Evolutionary conservation across 2,888 invertebrate species (phyloP).

Genomic region (Diaphora mendica): DNA sequence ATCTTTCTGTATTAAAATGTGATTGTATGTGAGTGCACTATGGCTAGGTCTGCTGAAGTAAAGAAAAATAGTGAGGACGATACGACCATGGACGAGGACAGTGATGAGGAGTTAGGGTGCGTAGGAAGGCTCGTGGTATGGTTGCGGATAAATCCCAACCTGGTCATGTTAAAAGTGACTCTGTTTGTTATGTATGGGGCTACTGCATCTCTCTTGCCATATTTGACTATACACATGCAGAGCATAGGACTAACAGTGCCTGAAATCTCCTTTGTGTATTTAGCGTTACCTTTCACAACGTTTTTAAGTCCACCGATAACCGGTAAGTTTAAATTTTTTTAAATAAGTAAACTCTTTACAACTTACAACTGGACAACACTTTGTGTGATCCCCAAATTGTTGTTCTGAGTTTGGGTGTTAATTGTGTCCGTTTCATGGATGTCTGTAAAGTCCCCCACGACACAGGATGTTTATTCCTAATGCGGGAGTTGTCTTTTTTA

Average conservation of each 20-base stretch:
- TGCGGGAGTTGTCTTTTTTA: no score
- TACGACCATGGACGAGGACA: conserved; percentile 78
- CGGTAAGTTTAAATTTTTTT: conserved; percentile 80
- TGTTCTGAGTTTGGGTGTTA: no score
- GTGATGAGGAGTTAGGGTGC: conserved; percentile 71
- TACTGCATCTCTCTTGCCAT: conserved; percentile 93
- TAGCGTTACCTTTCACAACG: conserved; percentile 94
- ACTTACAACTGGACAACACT: no score
- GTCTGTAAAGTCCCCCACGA: no score
- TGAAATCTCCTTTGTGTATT: conserved; percentile 95
- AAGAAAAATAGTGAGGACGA: conserved; percentile 83
- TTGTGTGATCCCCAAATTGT: no score
- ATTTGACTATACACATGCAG: conserved; percentile 96
- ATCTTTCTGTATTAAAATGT: conserved; percentile 70
- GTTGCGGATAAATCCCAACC: conserved; percentile 90
- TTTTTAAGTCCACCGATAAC: conserved; percentile 94
- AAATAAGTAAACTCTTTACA: conserved; percentile 10
- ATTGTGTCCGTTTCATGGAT: no score
- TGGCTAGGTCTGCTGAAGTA: conserved; percentile 75
- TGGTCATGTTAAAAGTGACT: conserved; percentile 93
- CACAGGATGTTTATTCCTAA: no score
- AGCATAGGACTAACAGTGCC: conserved; percentile 94
- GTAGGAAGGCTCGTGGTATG: conserved; percentile 79
- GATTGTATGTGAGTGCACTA: conserved; percentile 59
- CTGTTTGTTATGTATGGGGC: conserved; percentile 95